Evolutionary conservation across 2,113 vertebrate genomes (phyloP), one percentile per base, ranked within the genome.

Genomic region (Sisor rabdophorus): DNA sequence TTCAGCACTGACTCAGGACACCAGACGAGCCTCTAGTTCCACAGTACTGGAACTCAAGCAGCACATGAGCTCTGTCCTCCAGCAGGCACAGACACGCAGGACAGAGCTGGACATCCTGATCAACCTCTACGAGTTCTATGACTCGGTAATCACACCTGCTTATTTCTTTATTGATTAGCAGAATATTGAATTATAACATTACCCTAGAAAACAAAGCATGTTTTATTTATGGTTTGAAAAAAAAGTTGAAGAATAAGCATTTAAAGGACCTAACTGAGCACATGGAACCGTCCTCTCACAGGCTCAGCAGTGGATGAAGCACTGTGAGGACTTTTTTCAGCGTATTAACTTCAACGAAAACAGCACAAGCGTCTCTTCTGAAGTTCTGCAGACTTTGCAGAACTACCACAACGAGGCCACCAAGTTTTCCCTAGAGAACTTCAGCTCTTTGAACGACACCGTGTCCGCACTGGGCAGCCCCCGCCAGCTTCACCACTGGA

Each of bases 371-470:
- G 80, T 83, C 65, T 85, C 89, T 0, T 78, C 84, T 0, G 77
- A 86, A 2, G 88, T 85, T n/a, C 70, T 90, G 24, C 85, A 89
- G 68, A 78, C 73, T n/a, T 78, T 93, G 72, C 86, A 88, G 85
- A 88, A 86, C 79, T 91, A 90, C 73, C 89, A 82, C 79, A 80
- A 73, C 0, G 92, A 93, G 77, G 91, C 90, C 13, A 76, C 83
- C 26, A 92, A 92, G 69, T 89, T 93, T 84, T 91, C 90, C 19
- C 52, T 82, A 24, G 90, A 93, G 50, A 93, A 91, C 83, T 91
- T 93, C 84, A 89, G 88, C 76, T 63, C 84, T 7, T 87, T 91
- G 9, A 90, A 89, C 7, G 78, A 83, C 77, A 91, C 84, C 75
- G 89, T 90, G 54, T 71, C 86, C 6, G 85, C 86, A 7, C 85